These are phyloP conservation scores for Nannospalax galili DNA, from an alignment of 2,113 vertebrate species.

Conservation along the genomic window DNA sequence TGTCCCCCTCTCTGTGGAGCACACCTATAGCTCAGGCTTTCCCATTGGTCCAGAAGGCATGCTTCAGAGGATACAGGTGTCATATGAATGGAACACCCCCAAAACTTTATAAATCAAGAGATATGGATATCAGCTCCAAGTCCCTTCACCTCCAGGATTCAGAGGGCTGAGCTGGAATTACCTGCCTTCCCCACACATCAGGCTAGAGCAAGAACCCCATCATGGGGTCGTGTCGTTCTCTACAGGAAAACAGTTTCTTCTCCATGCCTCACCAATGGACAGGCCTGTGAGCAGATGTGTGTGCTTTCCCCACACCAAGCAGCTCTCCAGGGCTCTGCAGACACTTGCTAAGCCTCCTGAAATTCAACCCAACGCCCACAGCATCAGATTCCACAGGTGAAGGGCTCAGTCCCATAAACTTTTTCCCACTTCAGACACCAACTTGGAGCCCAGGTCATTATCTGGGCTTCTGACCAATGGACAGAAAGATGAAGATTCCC, in stretches of 20 bases:
- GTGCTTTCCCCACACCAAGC: background rate
- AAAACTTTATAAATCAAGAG: background rate
- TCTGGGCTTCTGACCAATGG: background rate
- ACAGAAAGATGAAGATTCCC: background rate
- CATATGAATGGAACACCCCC: background rate
- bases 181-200: background rate
- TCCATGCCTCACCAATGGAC: background rate
- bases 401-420: background rate
- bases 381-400: background rate
- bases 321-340: background rate
- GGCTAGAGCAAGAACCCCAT: too few species aligned
- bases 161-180: background rate
- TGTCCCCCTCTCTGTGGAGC: too few species aligned
- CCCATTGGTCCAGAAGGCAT: too few species aligned
- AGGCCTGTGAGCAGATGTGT: too few species aligned
- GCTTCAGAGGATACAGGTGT: background rate
- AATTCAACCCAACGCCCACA: too few species aligned
- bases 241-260: background rate
- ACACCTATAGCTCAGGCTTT: background rate
- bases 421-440: background rate
- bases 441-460: background rate
- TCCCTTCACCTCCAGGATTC: background rate
- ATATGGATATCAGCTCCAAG: background rate
- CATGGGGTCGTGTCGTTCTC: background rate
- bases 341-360: background rate